These are phyloP conservation scores for Grapholita molesta DNA, from an alignment of 1,140 invertebrate species.

Conservation along the genomic window DNA sequence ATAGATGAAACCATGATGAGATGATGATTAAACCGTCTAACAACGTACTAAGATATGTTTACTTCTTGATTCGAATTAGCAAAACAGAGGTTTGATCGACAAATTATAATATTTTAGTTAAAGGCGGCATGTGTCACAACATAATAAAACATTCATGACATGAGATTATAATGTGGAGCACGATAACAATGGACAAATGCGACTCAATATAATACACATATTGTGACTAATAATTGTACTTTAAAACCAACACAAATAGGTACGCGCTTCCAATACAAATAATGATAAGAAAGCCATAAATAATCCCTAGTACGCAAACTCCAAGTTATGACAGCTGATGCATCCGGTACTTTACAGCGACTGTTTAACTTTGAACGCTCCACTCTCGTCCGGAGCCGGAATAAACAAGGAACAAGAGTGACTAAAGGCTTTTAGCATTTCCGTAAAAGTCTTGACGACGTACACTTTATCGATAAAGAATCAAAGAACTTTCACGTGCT, in stretches of 20 bases:
- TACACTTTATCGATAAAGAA: background rate
- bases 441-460: slow-evolving; percentile 1
- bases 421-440: slow-evolving; percentile 12
- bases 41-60: no score
- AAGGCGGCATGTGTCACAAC: background rate
- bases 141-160: no score
- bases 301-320: background rate
- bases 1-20: no score
- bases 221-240: no score
- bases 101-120: no score
- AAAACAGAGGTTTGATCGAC: no score
- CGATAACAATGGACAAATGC: no score
- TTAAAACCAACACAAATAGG: background rate
- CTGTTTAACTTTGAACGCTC: slow-evolving; percentile 11
- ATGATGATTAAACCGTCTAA: no score
- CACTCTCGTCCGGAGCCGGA: background rate
- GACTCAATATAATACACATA: no score
- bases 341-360: background rate
- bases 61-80: no score
- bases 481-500: background rate
- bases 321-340: slow-evolving; percentile 15
- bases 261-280: background rate
- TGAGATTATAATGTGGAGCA: no score
- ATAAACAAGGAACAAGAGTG: background rate
- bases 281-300: background rate